These are phyloP conservation scores for Dolichallabes microphthalmus DNA, from an alignment of 2,113 vertebrate species.

Conservation along the genomic window DNA sequence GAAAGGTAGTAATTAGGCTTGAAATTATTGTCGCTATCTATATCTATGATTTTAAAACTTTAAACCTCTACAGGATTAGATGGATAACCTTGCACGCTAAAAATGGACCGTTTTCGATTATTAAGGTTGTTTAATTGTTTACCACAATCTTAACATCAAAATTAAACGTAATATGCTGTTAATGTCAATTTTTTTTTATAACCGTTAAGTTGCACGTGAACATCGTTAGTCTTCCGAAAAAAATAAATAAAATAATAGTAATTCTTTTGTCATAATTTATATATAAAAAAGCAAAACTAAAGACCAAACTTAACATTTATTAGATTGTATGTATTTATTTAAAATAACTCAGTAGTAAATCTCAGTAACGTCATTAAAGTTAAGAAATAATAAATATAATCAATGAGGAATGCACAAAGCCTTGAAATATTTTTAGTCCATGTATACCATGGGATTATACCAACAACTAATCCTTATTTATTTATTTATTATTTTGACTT, in stretches of 20 bases:
- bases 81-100: not conserved
- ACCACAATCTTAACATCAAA: not conserved
- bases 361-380: no score
- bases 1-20: not conserved
- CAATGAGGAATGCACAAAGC: not conserved
- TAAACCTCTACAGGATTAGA: not conserved
- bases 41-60: not conserved
- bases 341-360: no score
- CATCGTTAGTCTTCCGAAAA: not conserved
- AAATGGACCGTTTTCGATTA: not conserved
- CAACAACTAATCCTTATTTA: not conserved
- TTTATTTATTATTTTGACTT: no score
- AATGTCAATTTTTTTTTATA: not conserved
- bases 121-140: not conserved
- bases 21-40: not conserved
- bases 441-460: not conserved
- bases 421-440: not conserved
- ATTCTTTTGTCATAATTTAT: no score
- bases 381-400: not conserved
- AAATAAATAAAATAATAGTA: not conserved
- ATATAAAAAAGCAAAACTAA: not conserved
- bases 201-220: not conserved
- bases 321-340: no score
- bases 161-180: not conserved
- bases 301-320: not conserved